phyloP scores from a whole-genome alignment of 2,797 vertebrate genomes.

The Takifugu ocellatus region DNA sequence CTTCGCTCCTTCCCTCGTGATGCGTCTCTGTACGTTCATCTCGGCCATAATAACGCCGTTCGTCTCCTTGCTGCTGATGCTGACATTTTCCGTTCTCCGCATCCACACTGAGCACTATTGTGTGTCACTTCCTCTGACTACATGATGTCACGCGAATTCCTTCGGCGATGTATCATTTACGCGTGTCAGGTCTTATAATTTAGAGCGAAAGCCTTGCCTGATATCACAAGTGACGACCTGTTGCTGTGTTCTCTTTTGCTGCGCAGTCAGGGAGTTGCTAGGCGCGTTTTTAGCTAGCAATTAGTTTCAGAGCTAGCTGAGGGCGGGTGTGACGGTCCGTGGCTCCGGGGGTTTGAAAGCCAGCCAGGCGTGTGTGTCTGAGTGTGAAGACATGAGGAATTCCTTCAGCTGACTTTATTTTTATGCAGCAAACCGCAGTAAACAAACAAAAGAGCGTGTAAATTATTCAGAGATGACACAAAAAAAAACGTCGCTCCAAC shows the following conservation, averaged over 20 bases:
- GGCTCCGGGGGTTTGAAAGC: conserved; percentile 58
- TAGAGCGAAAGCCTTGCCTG: conserved; percentile 33
- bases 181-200: conserved; percentile 57
- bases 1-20: conserved; percentile 42
- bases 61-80: no score
- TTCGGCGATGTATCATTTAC: conserved; percentile 57
- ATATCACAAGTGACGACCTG: conserved; percentile 74
- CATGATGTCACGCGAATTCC: conserved; percentile 68
- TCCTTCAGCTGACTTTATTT: conserved; percentile 73
- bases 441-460: conserved; percentile 78
- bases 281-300: conserved; percentile 63
- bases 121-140: conserved; percentile 31
- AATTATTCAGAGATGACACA: conserved; percentile 65
- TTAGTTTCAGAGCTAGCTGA: conserved; percentile 66
- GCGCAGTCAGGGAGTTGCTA: conserved; percentile 65
- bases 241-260: conserved; percentile 68
- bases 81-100: conserved; percentile 2
- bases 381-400: conserved; percentile 30
- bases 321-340: conserved; percentile 61
- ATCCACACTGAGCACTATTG: not conserved
- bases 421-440: conserved; percentile 79
- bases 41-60: no score
- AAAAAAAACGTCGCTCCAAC: conserved; percentile 45
- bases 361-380: conserved; percentile 48
- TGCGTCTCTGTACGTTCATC: no score